These are phyloP conservation scores for Varanus komodoensis DNA, from an alignment of 2,113 vertebrate genomes.

Conservation along the genomic window DNA sequence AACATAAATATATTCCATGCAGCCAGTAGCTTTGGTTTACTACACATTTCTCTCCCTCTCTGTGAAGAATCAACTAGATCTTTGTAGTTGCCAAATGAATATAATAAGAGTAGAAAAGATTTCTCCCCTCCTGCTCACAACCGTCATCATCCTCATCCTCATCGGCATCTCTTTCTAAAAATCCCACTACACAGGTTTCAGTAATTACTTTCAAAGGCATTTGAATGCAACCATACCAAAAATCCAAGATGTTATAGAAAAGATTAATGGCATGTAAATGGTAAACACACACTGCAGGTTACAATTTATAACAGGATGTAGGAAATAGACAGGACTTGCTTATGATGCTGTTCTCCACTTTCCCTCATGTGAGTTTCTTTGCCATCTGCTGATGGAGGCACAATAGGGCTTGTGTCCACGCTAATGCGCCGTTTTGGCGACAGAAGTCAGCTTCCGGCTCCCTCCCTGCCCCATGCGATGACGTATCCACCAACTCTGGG, in stretches of 20 bases:
- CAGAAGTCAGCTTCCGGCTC: too few species aligned
- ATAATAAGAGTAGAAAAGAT: conserved; percentile 18
- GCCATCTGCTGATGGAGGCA: conserved; percentile 65
- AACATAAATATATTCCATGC: not conserved
- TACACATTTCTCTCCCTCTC: not conserved
- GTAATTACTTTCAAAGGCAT: conserved; percentile 63
- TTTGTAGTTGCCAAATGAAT: not conserved
- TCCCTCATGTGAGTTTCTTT: conserved; percentile 74
- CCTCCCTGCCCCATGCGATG: not conserved
- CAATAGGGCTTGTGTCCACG: conserved; percentile 61
- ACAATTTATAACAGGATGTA: conserved; percentile 81
- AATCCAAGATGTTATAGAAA: conserved; percentile 65
- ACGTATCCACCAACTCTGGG: not conserved
- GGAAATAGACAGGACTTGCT: conserved; percentile 80
- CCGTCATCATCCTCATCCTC: not conserved
- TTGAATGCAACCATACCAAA: conserved; percentile 75
- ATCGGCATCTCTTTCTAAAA: not conserved
- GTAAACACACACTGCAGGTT: conserved; percentile 74
- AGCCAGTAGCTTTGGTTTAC: conserved; percentile 35
- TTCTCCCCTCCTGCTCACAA: not conserved
- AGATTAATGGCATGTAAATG: conserved; percentile 74
- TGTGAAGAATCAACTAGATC: conserved; percentile 42
- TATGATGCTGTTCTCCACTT: conserved; percentile 69
- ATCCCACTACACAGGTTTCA: conserved; percentile 54
- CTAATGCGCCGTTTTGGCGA: conserved; percentile 46